Percentiles rank a stretch among this genome's conserved stretches.
Conservation (phyloP, 2,888 invertebrate genomes). For the Callyntrura sp. region DNA sequence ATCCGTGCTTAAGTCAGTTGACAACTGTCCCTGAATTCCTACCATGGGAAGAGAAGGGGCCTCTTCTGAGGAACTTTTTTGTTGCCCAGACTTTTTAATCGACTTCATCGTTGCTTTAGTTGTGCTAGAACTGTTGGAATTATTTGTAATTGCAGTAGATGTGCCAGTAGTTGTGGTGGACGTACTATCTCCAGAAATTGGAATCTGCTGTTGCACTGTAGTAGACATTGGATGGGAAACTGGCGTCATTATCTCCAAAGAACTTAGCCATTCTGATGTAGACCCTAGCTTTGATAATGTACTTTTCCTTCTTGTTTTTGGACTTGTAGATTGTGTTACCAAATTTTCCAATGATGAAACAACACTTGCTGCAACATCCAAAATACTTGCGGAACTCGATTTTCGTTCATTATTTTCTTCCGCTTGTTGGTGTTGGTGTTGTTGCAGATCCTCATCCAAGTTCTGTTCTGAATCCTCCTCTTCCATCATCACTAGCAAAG, state of each 20-base stretch:
- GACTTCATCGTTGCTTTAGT: constrained; percentile 27
- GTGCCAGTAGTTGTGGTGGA: not conserved
- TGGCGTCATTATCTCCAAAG: constrained; percentile 86
- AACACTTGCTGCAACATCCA: constrained; percentile 89
- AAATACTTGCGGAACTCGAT: constrained; percentile 84
- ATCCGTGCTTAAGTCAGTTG: constrained; percentile 22
- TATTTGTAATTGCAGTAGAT: not conserved
- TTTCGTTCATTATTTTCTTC: constrained; percentile 15
- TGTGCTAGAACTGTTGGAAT: not conserved
- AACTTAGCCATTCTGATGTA: constrained; percentile 85
- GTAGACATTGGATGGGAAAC: constrained; percentile 27
- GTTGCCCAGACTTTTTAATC: constrained; percentile 72
- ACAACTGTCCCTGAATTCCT: constrained; percentile 71
- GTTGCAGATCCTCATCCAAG: constrained; percentile 30
- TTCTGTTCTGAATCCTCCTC: constrained; percentile 36
- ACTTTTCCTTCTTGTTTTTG: constrained; percentile 86
- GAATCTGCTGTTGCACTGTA: constrained; percentile 60
- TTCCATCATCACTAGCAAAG: constrained; percentile 13
- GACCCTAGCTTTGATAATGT: constrained; percentile 83
- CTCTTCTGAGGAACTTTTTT: constrained; percentile 60
- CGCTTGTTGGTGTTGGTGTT: not conserved
- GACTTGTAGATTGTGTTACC: constrained; percentile 88
- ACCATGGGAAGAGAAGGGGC: not conserved
- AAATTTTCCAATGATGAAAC: constrained; percentile 89
- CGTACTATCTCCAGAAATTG: not conserved